Percentiles rank a stretch among this genome's conserved stretches.
Evolutionary conservation across 2,113 vertebrate genomes (phyloP).

Genomic region (Ceyx margarethae): DNA sequence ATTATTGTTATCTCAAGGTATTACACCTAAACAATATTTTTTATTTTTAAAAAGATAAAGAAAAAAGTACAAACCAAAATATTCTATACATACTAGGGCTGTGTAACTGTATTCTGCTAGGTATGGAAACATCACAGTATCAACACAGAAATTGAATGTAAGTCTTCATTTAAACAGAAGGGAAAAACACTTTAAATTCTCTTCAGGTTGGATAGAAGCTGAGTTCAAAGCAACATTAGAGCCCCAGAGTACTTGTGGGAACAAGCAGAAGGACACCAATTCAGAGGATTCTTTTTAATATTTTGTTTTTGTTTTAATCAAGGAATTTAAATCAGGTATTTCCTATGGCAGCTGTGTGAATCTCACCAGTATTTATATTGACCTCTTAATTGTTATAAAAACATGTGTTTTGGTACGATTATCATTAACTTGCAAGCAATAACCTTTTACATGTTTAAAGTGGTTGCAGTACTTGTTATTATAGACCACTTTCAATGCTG

Average conservation of each 20-base stretch:
- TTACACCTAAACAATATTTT: neutral
- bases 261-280: neutral
- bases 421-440: slow-evolving; percentile 73
- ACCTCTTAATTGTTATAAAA: slow-evolving; percentile 73
- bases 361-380: slow-evolving; percentile 62
- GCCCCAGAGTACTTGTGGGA: neutral
- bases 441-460: slow-evolving; percentile 69
- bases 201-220: neutral
- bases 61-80: rapidly evolving
- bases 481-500: slow-evolving; percentile 67
- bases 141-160: neutral
- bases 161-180: neutral
- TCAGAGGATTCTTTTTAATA: neutral
- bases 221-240: neutral
- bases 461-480: slow-evolving; percentile 68
- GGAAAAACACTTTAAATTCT: neutral
- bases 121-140: neutral
- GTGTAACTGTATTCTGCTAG: neutral
- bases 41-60: neutral
- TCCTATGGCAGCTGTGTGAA: slow-evolving; percentile 24
- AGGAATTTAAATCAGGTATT: slow-evolving; percentile 22
- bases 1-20: neutral
- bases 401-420: slow-evolving; percentile 72
- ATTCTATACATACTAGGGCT: neutral
- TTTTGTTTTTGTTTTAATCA: slow-evolving; percentile 18